Evolutionary conservation across 2,797 vertebrate genomes (phyloP).

Genomic region (Arremon brunneinucha): DNA sequence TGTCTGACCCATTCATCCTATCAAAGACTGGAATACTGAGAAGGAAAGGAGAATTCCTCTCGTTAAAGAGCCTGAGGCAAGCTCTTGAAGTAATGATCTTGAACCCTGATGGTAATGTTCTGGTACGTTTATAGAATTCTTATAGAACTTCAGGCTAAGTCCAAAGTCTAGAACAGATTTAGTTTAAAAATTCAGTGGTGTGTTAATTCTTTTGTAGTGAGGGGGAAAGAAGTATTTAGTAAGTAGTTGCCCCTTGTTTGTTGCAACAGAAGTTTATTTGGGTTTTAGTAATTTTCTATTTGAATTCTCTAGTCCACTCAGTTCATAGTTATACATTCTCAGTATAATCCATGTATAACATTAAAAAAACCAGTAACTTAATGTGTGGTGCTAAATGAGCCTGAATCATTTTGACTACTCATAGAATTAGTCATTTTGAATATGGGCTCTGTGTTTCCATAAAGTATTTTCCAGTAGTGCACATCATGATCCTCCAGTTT

Average conservation of each 20-base stretch:
- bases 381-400: not conserved
- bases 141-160: not conserved
- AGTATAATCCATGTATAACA: not conserved
- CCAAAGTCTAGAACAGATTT: not conserved
- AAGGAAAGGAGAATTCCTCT: not conserved
- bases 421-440: not conserved
- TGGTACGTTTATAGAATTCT: not conserved
- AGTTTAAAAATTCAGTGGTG: not conserved
- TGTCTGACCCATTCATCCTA: not conserved
- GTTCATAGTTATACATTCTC: not conserved
- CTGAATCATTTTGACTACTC: not conserved
- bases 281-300: not conserved
- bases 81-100: not conserved
- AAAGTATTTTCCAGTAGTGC: not conserved
- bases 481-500: not conserved
- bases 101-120: rapidly evolving
- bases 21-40: not conserved
- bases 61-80: not conserved
- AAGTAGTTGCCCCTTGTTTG: not conserved
- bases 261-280: not conserved
- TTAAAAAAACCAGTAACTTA: not conserved
- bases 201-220: not conserved
- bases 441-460: not conserved
- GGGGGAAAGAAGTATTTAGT: not conserved
- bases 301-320: not conserved